Evolutionary conservation across 92 coral and sea anemone genomes (phyloP).

Genomic region (Parazoanthus swiftii): DNA sequence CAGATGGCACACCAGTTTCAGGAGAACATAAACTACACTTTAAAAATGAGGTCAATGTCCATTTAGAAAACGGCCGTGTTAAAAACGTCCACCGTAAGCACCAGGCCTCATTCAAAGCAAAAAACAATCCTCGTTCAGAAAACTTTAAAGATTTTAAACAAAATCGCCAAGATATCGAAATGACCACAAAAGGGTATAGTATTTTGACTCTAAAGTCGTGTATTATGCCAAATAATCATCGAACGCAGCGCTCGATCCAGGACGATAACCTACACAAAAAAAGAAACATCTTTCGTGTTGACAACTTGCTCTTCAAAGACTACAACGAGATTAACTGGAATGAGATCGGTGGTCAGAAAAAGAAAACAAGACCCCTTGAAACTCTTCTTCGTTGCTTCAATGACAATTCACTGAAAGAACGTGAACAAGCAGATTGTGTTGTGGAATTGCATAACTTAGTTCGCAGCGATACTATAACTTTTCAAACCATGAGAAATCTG

Average conservation of each 20-base stretch:
- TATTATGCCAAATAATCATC: constrained; percentile 10
- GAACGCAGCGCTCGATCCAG: constrained; percentile 5
- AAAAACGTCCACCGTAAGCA: constrained; percentile 62
- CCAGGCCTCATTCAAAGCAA: constrained; percentile 35
- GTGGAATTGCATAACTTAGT: constrained; percentile 65
- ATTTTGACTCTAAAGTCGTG: constrained; percentile 54
- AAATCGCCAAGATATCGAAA: constrained; percentile 64
- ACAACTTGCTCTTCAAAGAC: constrained; percentile 58
- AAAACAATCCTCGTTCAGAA: constrained; percentile 47
- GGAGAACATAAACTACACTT: constrained; percentile 42
- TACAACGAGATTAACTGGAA: constrained; percentile 62
- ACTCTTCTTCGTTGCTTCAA: constrained; percentile 70
- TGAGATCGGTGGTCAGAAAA: constrained; percentile 61
- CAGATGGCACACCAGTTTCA: constrained; percentile 66
- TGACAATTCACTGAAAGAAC: constrained; percentile 58
- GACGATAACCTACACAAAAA: constrained; percentile 13
- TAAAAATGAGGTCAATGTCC: constrained; percentile 58
- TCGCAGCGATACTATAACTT: constrained; percentile 46
- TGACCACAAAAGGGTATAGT: constrained; percentile 73
- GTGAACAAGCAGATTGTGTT: constrained; percentile 63
- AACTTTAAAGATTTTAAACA: constrained; percentile 58
- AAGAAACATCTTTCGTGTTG: constrained; percentile 46
- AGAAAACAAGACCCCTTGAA: constrained; percentile 62
- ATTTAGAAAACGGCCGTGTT: constrained; percentile 64
- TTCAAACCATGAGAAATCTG: constrained; percentile 42